phyloP scores from a whole-genome alignment of 1,140 invertebrate genomes.

The Aleiodes sp. region DNA sequence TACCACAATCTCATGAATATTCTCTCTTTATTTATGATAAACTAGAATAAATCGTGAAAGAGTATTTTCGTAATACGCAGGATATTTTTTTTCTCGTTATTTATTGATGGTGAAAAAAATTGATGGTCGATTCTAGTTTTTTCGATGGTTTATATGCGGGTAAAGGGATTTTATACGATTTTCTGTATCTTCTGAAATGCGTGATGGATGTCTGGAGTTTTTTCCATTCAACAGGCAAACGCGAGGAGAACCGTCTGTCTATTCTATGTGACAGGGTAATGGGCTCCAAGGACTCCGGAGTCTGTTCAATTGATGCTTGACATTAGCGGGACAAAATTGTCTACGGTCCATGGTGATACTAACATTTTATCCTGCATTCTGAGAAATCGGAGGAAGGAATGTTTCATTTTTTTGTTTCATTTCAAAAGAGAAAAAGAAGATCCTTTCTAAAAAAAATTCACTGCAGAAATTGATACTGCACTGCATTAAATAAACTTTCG shows the following conservation, averaged over 20 bases:
- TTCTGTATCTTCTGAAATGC: no score
- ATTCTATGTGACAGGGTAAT: conserved; percentile 2
- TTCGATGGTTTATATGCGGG: no score
- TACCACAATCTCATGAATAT: conserved; percentile 23
- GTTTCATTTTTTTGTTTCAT: no score
- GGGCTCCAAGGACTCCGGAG: not conserved
- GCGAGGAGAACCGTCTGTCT: no score
- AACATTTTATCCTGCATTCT: not conserved
- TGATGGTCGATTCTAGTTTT: not conserved
- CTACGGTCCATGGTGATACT: not conserved
- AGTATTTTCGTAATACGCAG: conserved; percentile 18
- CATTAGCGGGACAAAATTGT: conserved; percentile 3
- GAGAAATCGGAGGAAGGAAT: not conserved
- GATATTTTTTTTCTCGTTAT: conserved; percentile 14
- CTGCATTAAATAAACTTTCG: no score
- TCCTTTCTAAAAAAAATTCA: no score
- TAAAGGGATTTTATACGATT: no score
- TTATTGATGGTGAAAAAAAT: not conserved
- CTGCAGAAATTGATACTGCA: no score
- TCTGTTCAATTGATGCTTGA: not conserved
- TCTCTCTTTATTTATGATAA: conserved; percentile 22
- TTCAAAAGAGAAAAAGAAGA: no score
- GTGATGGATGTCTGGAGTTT: no score
- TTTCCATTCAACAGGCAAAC: no score
- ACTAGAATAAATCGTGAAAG: not conserved